Conservation (phyloP, 2,113 vertebrate genomes). For the Equus przewalskii region DNA sequence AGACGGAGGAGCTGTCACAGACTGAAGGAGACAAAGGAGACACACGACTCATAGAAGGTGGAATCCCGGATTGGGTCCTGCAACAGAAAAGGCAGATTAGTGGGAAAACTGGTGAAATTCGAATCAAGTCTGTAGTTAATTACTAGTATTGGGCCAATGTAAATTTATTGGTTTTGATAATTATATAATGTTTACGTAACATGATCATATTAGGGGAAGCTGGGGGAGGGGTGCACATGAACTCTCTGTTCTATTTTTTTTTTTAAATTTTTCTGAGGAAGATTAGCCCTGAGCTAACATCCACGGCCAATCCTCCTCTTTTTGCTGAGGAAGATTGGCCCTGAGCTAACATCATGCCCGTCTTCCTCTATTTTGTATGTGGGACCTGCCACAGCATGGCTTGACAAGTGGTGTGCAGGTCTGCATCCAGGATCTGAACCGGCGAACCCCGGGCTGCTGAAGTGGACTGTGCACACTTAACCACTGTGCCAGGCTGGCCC, state of each 20-base stretch:
- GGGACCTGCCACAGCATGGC: no score
- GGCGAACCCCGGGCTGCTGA: no score
- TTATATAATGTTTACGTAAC: neutral
- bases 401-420: no score
- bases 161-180: neutral
- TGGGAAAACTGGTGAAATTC: neutral
- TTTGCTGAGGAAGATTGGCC: no score
- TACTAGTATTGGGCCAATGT: neutral
- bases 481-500: no score
- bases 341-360: no score
- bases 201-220: neutral
- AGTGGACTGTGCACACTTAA: no score
- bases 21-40: neutral
- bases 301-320: no score
- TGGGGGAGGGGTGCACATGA: neutral
- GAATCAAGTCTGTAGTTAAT: neutral
- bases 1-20: neutral
- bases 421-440: no score
- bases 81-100: neutral
- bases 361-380: no score
- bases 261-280: no score
- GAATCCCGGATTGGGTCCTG: neutral
- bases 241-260: neutral
- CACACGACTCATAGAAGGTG: fast-evolving
- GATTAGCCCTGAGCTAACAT: no score